Evolutionary conservation across 2,888 invertebrate species (phyloP), one percentile per base, ranked within the genome.

Genomic region (Melikaiella ostensackeni): DNA sequence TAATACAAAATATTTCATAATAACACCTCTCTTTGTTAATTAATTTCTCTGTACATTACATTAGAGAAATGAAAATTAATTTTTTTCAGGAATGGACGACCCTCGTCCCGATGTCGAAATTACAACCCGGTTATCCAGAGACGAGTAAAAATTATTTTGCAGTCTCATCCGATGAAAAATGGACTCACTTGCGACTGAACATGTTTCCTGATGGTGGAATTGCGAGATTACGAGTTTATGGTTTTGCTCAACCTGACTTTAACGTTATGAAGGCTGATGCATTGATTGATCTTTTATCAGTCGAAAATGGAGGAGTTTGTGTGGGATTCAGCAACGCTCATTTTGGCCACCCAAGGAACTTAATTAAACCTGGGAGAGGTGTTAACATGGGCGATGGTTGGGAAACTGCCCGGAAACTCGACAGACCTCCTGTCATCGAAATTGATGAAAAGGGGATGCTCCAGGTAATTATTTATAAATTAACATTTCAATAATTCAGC

Each of bases 191-290:
- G 7, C 92, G 94, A 6, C 89, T 95, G 7, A 95, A 95, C 84
- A 93, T 94, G 19, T 94, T 92, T 85, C 95, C 95, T 0, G 95
- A 95, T 83, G 95, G 95, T 21, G 95, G 95, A 2, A 93, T 95
- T 6, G 94, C 94, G 0, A 91, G 95, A 59, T 89, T 95, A 0
- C 89, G 94, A 55, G 93, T 94, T 1, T 95, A 92, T 80, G 94
- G 94, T 0, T 92, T 93, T 81, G 93, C 93, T 0, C 70, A 81
- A 11, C 91, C 91, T 16, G 77, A 87, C 0, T 57, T 74, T 13
- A 84, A 92, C 50, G 88, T 94, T 9, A 7, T 64, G 6, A 64
- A 64, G 6, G 24, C 21, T 5, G 16, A 42, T 24, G 0, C 33
- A 1, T 21, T 64, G 21, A 13, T 64, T 42, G 94, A 94, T 86